Percentiles rank a stretch among this genome's conserved stretches.
These are phyloP conservation scores for Stenchaetothrips biformis DNA, from an alignment of 2,888 invertebrate species.

Conservation along the genomic window DNA sequence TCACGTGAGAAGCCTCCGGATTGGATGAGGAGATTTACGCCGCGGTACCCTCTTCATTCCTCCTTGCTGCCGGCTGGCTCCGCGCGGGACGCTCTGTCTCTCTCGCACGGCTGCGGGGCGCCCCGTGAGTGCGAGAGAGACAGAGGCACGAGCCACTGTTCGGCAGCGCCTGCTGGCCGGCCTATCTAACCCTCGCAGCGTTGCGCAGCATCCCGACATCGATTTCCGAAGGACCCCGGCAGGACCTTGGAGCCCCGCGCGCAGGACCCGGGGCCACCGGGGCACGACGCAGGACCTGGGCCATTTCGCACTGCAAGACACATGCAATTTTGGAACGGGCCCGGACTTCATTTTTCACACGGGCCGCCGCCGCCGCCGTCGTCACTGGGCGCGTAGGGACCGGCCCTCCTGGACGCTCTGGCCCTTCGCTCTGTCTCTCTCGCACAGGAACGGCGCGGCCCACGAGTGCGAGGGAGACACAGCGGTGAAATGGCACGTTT, in stretches of 20 bases:
- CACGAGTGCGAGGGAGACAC: too few relatives aligned
- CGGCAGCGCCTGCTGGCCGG: not conserved
- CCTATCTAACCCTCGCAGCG: constrained; percentile 10
- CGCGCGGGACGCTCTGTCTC: not conserved
- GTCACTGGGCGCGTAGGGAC: not conserved
- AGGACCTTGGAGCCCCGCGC: not conserved
- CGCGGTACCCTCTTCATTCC: not conserved
- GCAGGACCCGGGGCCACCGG: not conserved
- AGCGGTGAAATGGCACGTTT: too few relatives aligned
- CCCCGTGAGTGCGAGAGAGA: not conserved
- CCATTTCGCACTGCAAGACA: too few relatives aligned
- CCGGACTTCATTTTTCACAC: too few relatives aligned
- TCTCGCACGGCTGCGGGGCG: not conserved
- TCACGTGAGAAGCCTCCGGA: constrained; percentile 7
- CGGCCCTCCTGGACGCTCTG: too few relatives aligned
- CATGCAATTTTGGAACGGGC: too few relatives aligned
- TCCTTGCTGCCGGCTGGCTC: not conserved
- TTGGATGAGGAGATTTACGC: constrained; percentile 24
- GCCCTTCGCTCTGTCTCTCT: too few relatives aligned
- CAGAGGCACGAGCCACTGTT: not conserved
- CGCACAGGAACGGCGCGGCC: too few relatives aligned
- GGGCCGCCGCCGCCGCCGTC: too few relatives aligned
- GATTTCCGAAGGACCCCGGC: not conserved
- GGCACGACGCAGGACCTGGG: not conserved
- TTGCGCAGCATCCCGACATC: not conserved